Conservation (phyloP, 2,797 vertebrate species). For the Scomberomorus guttatus region DNA sequence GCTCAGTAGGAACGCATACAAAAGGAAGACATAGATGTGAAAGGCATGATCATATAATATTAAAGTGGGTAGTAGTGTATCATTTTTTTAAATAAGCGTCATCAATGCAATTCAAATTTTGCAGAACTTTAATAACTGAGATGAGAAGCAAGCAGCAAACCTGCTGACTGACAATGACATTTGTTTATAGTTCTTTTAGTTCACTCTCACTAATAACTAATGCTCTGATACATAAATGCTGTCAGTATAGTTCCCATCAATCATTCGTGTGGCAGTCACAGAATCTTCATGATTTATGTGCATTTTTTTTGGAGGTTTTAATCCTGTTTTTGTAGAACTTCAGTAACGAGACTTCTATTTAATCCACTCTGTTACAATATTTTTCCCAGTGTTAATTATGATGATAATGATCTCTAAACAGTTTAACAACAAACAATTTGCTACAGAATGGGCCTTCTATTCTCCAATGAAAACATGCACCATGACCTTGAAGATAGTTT, state of each 20-base stretch:
- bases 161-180: constrained; percentile 7
- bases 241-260: background rate
- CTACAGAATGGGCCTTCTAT: background rate
- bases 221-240: constrained; percentile 7
- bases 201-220: background rate
- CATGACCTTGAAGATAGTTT: background rate
- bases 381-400: background rate
- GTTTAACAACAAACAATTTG: background rate
- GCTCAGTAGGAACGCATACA: constrained; percentile 4
- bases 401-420: background rate
- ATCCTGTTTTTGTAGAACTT: background rate
- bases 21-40: background rate
- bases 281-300: constrained; percentile 2
- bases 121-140: background rate
- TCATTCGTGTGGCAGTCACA: background rate
- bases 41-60: background rate
- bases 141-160: background rate
- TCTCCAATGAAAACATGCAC: background rate
- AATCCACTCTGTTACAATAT: background rate
- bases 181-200: background rate
- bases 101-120: background rate
- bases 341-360: background rate
- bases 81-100: constrained; percentile 15
- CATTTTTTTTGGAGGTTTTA: background rate
- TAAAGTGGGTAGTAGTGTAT: background rate